phyloP scores from a whole-genome alignment of 2,888 invertebrate genomes.

The Camptogramma bilineatum region DNA sequence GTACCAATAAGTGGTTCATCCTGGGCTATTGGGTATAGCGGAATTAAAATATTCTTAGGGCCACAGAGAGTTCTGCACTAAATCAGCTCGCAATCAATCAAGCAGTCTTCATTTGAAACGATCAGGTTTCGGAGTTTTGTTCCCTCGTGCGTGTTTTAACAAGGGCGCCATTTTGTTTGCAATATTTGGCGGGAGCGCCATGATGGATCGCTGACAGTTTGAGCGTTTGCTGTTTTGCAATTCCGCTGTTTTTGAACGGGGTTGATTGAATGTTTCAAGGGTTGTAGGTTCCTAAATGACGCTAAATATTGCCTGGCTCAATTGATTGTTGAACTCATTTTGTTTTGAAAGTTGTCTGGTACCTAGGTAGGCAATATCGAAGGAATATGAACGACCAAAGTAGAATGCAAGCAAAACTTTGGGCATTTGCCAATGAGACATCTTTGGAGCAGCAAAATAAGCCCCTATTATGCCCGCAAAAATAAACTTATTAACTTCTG shows the following conservation, averaged over 20 bases:
- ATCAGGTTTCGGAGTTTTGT: conserved; percentile 33
- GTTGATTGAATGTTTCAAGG: conserved; percentile 39
- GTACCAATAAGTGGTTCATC: no score
- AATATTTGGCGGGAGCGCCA: conserved; percentile 58
- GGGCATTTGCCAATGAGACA: background rate
- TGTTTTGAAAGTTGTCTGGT: conserved; percentile 1
- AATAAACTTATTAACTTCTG: conserved; percentile 29
- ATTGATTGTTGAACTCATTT: conserved; percentile 40
- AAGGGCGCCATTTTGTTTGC: conserved; percentile 54
- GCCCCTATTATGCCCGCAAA: conserved; percentile 31
- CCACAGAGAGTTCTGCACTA: background rate
- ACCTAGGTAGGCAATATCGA: background rate
- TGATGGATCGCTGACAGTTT: conserved; percentile 61
- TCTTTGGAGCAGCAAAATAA: background rate
- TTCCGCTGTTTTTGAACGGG: conserved; percentile 48
- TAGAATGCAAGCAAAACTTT: background rate
- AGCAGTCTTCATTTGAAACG: conserved; percentile 33
- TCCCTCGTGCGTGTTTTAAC: conserved; percentile 36
- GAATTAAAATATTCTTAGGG: background rate
- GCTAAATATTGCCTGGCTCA: conserved; percentile 9
- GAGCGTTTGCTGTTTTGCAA: conserved; percentile 54
- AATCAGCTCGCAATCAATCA: conserved; percentile 33
- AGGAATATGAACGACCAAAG: background rate
- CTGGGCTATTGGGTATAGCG: background rate
- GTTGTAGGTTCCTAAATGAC: conserved; percentile 20